Base-by-base conservation (phyloP, 1,140 invertebrate species). In the Caenorhabditis briggsae region DNA sequence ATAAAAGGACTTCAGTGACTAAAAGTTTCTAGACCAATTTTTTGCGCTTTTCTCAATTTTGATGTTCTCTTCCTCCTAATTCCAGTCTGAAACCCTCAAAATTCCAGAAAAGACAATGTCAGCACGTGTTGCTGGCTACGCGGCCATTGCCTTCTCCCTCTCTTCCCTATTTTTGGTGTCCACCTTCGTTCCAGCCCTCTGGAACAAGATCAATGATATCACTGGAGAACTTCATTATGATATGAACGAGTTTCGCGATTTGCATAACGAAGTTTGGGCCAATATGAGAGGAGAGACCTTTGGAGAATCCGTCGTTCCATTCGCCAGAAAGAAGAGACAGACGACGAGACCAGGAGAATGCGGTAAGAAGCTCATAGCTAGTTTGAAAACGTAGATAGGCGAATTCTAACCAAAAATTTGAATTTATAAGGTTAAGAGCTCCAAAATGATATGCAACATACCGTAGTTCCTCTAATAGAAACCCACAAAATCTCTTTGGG, bases 321-420 rank as follows among this genome's bases (percentile, higher is more conserved):
- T 86, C 53, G 74, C 78, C 70, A 82, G 85, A 64, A 82, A 86
- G 85, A 82, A 83, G 82, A 56, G 85, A 48, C 85, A 86, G 82
- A 86, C 85, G 16, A 86, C 85, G n/a, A 20, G 41, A 16, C 85
- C 85, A 7, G 85, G 85, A 61, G 85, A 78, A 18, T 86, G 85
- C 20, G 61, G 85, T 86, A 20, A 41, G 85, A 56, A 25, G 23
- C 33, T 20, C 25, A 53, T 0, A 53, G 11, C 9, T 12, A 53
- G 0, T 16, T 53, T 9, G 6, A 53, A 6, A 12, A 9, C 16
- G 0, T 53, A 14, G 50, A 53, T 0, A 59, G 3, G 1, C 33
- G 3, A 3, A 20, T 59, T 59, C 0, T 0, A 59, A 59, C 14
- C 3, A 58, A n/a, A n/a, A 6, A n/a, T 18, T n/a, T 18, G 16